Evolutionary conservation across 1,140 invertebrate species (phyloP), one percentile per base, ranked within the genome.

Genomic region (Chironomus tepperi): DNA sequence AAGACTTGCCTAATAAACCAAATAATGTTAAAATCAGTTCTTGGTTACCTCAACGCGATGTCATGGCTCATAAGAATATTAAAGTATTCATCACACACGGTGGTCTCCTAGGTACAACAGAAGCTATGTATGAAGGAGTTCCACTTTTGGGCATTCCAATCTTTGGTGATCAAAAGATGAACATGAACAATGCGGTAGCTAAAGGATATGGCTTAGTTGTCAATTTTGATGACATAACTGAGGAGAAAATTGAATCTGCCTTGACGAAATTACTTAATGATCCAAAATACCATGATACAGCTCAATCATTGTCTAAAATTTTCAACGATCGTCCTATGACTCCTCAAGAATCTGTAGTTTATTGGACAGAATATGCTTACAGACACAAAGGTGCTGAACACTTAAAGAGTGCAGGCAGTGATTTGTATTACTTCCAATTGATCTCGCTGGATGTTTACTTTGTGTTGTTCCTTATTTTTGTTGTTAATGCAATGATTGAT

Each of bases 11-110:
- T 0, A 80, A 81, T 1, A 84, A 86, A 75, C 83, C 88, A 0
- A 76, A 81, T 0, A 92, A 92, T 82, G 82, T 93, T 0, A 83
- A 87, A 73, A 79, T 89, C 1, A 83, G 81, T 34, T 86, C 86
- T 65, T 92, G 91, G 90, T 79, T 91, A 3, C 90, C 90, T 0
- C 90, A 93, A 77, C 87, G 86, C 75, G 89, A 90, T 77, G 83
- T 91, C 76, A 80, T 91, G 76, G 90, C 86, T 43, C 89, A 91
- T 82, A 83, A 84, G 1, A 91, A 91, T 76, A 83, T 90, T 1
- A 86, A 86, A 78, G 82, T 85, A 0, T 91, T 93, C 76, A 88
- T 93, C 34, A 90, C 89, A 0, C 90, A 92, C 77, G 90, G 89
- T 9, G 91, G 91, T n/a, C 79, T 88, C 24, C 83, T 90, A 42